These are phyloP conservation scores for Neolamprologus kungweensis DNA, from an alignment of 2,113 vertebrate species.

Conservation along the genomic window DNA sequence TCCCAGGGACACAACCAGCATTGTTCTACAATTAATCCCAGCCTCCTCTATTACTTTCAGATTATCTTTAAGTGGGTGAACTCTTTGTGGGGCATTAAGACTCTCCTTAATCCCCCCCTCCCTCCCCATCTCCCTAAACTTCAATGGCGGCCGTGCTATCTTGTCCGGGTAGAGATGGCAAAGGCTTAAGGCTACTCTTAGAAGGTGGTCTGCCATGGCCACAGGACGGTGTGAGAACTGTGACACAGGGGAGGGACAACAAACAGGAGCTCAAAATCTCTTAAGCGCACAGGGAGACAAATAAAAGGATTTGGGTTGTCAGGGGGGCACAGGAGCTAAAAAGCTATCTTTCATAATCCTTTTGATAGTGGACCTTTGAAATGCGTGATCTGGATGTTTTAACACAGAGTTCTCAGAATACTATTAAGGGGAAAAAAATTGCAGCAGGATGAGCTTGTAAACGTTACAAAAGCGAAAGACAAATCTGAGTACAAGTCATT, in stretches of 20 bases:
- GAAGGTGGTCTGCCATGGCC: slow-evolving; percentile 74
- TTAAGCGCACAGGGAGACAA: slow-evolving; percentile 74
- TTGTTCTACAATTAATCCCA: slow-evolving; percentile 81
- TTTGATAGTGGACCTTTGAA: slow-evolving; percentile 77
- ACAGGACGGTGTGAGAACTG: slow-evolving; percentile 73
- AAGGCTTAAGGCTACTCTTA: slow-evolving; percentile 70
- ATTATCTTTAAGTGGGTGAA: slow-evolving; percentile 80
- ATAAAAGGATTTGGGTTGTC: slow-evolving; percentile 75
- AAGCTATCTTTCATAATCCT: slow-evolving; percentile 80
- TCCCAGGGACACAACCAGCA: slow-evolving; percentile 68
- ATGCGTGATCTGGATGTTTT: slow-evolving; percentile 69
- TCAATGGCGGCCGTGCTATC: slow-evolving; percentile 74
- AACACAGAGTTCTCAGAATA: slow-evolving; percentile 44
- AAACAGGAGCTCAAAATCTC: slow-evolving; percentile 78
- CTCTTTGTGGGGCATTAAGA: slow-evolving; percentile 73
- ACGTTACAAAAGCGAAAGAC: slow-evolving; percentile 7
- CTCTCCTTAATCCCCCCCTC: slow-evolving; percentile 62
- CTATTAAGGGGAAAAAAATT: slow-evolving; percentile 18
- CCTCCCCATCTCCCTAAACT: slow-evolving; percentile 59
- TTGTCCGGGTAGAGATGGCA: slow-evolving; percentile 72
- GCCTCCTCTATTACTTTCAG: slow-evolving; percentile 81
- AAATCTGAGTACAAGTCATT: not conserved
- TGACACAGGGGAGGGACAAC: slow-evolving; percentile 71
- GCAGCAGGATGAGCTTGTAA: slow-evolving; percentile 8
- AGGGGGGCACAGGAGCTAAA: slow-evolving; percentile 69